phyloP scores from a whole-genome alignment of 2,113 vertebrate genomes.

The Galbula dea region DNA sequence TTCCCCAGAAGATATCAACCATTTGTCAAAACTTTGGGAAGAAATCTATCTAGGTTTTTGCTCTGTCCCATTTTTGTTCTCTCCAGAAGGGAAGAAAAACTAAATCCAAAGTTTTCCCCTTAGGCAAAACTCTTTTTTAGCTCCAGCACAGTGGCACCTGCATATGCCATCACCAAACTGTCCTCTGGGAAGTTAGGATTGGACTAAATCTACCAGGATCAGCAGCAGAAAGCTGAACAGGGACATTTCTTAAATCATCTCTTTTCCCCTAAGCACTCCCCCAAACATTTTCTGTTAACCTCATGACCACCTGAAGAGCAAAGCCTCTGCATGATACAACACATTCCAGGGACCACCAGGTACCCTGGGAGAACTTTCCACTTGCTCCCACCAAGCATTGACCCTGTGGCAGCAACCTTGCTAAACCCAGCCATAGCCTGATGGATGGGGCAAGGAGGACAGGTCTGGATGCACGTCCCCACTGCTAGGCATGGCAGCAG shows the following conservation, averaged over 20 bases:
- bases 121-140: background rate
- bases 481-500: background rate
- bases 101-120: background rate
- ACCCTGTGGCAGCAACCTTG: rapidly evolving
- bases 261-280: background rate
- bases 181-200: background rate
- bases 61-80: background rate
- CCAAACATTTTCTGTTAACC: background rate
- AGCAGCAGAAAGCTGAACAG: background rate
- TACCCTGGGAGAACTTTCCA: background rate
- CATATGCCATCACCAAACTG: background rate
- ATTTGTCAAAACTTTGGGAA: background rate
- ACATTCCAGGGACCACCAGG: background rate
- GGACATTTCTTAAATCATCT: background rate
- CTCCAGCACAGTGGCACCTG: background rate
- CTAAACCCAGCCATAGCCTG: background rate
- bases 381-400: background rate
- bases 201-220: background rate
- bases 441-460: background rate
- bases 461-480: background rate
- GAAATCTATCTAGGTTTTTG: background rate
- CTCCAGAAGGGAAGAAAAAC: background rate
- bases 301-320: background rate
- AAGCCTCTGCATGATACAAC: rapidly evolving
- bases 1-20: background rate